phyloP scores from a whole-genome alignment of 2,888 invertebrate species.

The Eupithecia inturbata region DNA sequence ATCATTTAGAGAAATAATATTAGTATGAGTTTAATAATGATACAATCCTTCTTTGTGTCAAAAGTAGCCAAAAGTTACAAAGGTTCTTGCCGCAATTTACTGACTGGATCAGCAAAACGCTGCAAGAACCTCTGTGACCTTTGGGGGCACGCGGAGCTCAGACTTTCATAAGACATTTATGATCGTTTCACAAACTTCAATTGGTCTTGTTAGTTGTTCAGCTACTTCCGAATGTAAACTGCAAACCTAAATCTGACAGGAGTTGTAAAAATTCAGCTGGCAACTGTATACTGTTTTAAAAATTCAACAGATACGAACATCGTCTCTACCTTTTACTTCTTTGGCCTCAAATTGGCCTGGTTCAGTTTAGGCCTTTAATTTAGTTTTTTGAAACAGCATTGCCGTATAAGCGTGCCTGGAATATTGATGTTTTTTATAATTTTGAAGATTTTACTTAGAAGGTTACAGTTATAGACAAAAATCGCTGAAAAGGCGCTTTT shows the following conservation, averaged over 20 bases:
- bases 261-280: constrained; percentile 24
- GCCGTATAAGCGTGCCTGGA: constrained; percentile 32
- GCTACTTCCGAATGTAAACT: not conserved
- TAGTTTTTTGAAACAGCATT: constrained; percentile 42
- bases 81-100: not conserved
- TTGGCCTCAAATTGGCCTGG: constrained; percentile 38
- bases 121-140: not conserved
- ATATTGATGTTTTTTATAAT: constrained; percentile 14
- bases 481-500: no score
- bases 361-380: constrained; percentile 46
- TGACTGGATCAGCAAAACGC: not conserved
- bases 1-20: no score
- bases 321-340: constrained; percentile 36
- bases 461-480: not conserved
- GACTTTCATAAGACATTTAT: not conserved
- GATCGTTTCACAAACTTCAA: not conserved
- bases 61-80: not conserved
- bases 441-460: not conserved
- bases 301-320: constrained; percentile 41
- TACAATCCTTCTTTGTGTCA: not conserved
- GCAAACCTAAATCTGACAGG: constrained; percentile 14
- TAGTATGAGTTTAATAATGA: not conserved
- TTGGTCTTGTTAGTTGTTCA: not conserved
- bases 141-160: not conserved
- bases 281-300: constrained; percentile 36